These are phyloP conservation scores for Acrocyrtus sp. DNA, from an alignment of 2,888 invertebrate genomes.

Conservation along the genomic window DNA sequence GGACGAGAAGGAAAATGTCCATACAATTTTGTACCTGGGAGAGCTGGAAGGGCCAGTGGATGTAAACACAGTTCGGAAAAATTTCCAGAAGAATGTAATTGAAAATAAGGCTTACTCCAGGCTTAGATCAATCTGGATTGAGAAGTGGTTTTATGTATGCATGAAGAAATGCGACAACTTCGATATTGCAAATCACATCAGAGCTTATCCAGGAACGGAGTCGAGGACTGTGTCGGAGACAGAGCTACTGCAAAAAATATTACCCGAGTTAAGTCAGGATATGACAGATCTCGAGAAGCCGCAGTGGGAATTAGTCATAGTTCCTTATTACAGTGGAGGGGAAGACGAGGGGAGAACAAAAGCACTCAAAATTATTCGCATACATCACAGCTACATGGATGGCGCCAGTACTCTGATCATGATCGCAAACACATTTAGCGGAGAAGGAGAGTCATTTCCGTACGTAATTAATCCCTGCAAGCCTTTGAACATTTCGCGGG, in stretches of 20 bases:
- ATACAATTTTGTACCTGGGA: conserved; percentile 25
- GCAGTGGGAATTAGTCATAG: conserved; percentile 60
- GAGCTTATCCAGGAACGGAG: conserved; percentile 36
- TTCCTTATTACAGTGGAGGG: conserved; percentile 27
- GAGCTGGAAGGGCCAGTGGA: conserved; percentile 42
- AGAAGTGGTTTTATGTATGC: conserved; percentile 40
- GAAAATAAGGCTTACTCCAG: conserved; percentile 43
- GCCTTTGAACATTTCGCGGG: conserved; percentile 24
- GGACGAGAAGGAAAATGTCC: neutral
- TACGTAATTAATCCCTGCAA: conserved; percentile 52
- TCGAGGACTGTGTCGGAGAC: conserved; percentile 41
- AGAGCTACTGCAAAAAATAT: conserved; percentile 44
- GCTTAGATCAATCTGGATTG: conserved; percentile 41
- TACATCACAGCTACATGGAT: conserved; percentile 59
- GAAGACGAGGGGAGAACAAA: neutral
- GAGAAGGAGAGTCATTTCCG: conserved; percentile 44
- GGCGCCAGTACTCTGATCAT: conserved; percentile 50
- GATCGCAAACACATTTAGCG: conserved; percentile 44
- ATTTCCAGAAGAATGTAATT: conserved; percentile 42
- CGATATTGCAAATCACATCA: conserved; percentile 54
- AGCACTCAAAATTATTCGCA: conserved; percentile 49
- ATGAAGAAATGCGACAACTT: conserved; percentile 54
- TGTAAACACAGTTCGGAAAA: conserved; percentile 27
- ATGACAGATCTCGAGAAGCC: conserved; percentile 52
- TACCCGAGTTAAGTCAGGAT: conserved; percentile 41